phyloP scores from a whole-genome alignment of 1,140 invertebrate species.

The Trinorchestia longiramus region DNA sequence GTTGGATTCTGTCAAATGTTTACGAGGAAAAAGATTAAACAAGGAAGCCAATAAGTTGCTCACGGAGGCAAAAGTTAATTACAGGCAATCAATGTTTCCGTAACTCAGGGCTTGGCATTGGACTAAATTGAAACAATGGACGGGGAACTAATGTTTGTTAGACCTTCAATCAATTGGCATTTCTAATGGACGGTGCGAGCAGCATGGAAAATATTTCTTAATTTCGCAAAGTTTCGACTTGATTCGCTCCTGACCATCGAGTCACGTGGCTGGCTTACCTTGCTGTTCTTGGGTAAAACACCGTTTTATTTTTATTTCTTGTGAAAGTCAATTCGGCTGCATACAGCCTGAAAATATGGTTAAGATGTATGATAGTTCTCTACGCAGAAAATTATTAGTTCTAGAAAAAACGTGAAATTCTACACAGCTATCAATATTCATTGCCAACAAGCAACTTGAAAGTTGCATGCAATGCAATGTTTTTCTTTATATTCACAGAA shows the following conservation, averaged over 20 bases:
- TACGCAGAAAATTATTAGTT: too few species aligned
- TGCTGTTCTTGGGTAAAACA: background rate
- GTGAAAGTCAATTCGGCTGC: background rate
- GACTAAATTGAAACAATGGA: too few species aligned
- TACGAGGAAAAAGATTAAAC: background rate
- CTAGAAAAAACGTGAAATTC: background rate
- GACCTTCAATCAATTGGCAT: too few species aligned
- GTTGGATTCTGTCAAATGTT: background rate
- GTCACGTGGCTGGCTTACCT: background rate
- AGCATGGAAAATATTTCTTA: background rate
- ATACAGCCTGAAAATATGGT: background rate
- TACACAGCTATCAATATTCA: too few species aligned
- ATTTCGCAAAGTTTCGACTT: background rate
- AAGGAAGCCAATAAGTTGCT: too few species aligned
- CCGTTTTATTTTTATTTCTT: background rate
- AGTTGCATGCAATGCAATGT: background rate
- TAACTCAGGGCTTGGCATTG: too few species aligned
- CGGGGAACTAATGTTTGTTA: too few species aligned
- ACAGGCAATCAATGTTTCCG: too few species aligned
- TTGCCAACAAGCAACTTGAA: background rate
- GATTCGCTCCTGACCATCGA: too few species aligned
- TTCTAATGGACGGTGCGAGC: too few species aligned
- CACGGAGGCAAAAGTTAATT: too few species aligned
- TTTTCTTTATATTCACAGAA: background rate
- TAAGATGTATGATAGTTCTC: background rate